Evolutionary conservation across 2,888 invertebrate genomes (phyloP), one percentile per base, ranked within the genome.

Genomic region (Caenorhabditis imperialis): DNA sequence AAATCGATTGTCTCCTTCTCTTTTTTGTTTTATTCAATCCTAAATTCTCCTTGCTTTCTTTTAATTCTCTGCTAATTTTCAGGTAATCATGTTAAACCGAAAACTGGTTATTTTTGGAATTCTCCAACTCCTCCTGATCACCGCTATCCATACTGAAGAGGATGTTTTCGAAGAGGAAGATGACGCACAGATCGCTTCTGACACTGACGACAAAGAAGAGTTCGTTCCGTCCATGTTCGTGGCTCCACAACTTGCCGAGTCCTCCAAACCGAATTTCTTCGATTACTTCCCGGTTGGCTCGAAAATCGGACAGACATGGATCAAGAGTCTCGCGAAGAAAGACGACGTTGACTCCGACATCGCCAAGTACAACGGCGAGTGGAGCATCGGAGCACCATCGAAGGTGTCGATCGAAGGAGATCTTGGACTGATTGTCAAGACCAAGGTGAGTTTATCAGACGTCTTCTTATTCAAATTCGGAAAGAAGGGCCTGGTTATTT

Each of bases 351-450:
- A 95, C 81, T 95, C 95, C 75, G 93, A 93, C 77, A 93, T 96
- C 71, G 93, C 96, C 12, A 96, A 96, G 90, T 98, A 97, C 89
- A 95, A 97, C 90, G 98, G 92, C 65, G 88, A 90, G 83, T 93
- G 92, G 91, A 89, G 91, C 83, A 89, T 95, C 5, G 95, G 94
- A 89, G 89, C 92, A 38, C 93, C 96, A 0, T 90, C 91, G 69
- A 92, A 92, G 79, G 93, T 93, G 86, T 92, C 93, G 14, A 91
- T 96, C 85, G 92, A 92, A 65, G 93, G 93, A 54, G 97, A 99
- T 88, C 90, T 92, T 67, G 96, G 95, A 14, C 90, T 98, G 37
- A 93, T 96, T 10, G 90, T 97, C 20, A 95, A 94, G 85, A 89
- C 95, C 0, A 95, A 95, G 90, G 98, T 73, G 6, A 42, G 50